A percentile compares a stretch with the other conserved stretches of the same genome.
Evolutionary conservation across 2,888 invertebrate species (phyloP).

Genomic region (Thymelicus lineola): DNA sequence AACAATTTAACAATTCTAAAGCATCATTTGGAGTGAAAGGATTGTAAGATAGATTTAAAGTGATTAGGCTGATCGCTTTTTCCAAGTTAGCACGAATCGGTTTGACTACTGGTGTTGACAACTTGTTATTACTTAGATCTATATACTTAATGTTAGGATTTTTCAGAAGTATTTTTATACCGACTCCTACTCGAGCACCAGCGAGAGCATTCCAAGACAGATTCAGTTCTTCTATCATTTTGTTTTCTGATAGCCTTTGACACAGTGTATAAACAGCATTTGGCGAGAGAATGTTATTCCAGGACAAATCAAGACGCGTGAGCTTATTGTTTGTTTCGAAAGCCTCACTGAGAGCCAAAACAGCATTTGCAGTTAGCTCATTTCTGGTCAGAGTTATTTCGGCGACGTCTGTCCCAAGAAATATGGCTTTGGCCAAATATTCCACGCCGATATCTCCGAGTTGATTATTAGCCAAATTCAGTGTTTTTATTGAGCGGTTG

Average conservation of each 20-base stretch:
- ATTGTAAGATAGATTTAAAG: conserved; percentile 60
- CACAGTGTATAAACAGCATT: conserved; percentile 47
- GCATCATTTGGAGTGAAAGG: conserved; percentile 56
- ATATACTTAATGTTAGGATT: conserved; percentile 44
- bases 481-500: conserved; percentile 47
- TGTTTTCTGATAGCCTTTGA: conserved; percentile 44
- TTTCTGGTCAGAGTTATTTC: conserved; percentile 56
- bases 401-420: conserved; percentile 44
- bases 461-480: conserved; percentile 50
- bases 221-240: conserved; percentile 48
- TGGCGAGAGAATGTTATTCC: conserved; percentile 51
- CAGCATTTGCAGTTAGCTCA: conserved; percentile 49
- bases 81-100: conserved; percentile 47
- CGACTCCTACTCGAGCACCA: conserved; percentile 46
- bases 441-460: conserved; percentile 50
- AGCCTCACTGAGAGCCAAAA: conserved; percentile 49
- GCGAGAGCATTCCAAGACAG: conserved; percentile 54
- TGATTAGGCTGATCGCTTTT: conserved; percentile 48
- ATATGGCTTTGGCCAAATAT: conserved; percentile 47
- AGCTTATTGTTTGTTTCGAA: conserved; percentile 52
- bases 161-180: conserved; percentile 44
- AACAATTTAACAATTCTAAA: conserved; percentile 45
- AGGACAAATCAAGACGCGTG: conserved; percentile 52
- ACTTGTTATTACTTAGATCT: conserved; percentile 51
- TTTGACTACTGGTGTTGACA: conserved; percentile 46